Evolutionary conservation across 2,113 vertebrate species (phyloP).

Genomic region (Forbesichthys papilliferus): DNA sequence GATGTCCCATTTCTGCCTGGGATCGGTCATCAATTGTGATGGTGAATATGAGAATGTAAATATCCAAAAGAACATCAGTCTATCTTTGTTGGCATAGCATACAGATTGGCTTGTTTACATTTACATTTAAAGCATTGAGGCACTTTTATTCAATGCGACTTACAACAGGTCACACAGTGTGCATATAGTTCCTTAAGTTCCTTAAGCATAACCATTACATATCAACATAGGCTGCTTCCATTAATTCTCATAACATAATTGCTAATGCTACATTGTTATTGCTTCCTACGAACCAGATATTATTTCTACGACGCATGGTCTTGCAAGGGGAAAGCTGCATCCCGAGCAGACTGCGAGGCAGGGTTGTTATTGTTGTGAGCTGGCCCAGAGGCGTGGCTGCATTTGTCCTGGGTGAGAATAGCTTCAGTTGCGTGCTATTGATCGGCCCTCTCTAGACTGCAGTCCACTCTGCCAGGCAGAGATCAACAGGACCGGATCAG

Average conservation of each 20-base stretch:
- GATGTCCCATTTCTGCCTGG: constrained; percentile 3
- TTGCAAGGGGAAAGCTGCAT: constrained; percentile 3
- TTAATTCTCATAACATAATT: no score
- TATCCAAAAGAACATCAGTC: no score
- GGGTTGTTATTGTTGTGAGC: constrained; percentile 11
- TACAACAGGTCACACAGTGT: no score
- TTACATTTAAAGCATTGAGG: no score
- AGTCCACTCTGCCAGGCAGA: constrained; percentile 56
- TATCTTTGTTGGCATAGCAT: no score
- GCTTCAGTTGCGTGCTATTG: constrained; percentile 62
- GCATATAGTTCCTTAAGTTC: no score
- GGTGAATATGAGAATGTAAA: neutral
- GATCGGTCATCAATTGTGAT: constrained; percentile 3
- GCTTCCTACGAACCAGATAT: no score
- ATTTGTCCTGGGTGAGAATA: constrained; percentile 69
- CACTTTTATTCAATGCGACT: no score
- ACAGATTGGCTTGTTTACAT: no score
- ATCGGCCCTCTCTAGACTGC: constrained; percentile 63
- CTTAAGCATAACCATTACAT: neutral
- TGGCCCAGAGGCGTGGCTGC: constrained; percentile 47
- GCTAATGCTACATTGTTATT: no score
- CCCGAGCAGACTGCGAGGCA: constrained; percentile 18
- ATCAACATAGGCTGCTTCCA: no score
- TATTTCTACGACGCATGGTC: neutral
- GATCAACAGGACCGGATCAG: constrained; percentile 56